Percentiles rank a stretch among this genome's conserved stretches.
These are phyloP conservation scores for Scleropages formosus DNA, from an alignment of 2,797 vertebrate species.

Conservation along the genomic window DNA sequence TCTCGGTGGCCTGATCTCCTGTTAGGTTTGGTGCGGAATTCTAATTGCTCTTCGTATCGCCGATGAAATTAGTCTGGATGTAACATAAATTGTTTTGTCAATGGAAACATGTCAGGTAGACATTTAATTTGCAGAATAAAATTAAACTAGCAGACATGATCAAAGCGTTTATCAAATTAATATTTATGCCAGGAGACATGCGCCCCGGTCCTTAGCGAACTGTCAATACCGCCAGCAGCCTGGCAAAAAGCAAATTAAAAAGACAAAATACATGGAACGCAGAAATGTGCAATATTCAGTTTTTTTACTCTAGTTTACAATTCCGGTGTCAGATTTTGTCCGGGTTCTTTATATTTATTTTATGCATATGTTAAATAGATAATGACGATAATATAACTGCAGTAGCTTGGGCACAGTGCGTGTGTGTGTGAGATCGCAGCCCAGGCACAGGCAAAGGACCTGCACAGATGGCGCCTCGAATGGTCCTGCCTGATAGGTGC, in stretches of 20 bases:
- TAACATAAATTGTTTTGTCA: conserved; percentile 18
- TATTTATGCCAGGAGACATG: neutral
- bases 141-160: neutral
- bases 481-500: conserved; percentile 53
- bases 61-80: conserved; percentile 39
- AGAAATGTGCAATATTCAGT: too few relatives aligned
- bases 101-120: neutral
- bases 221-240: too few relatives aligned
- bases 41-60: conserved; percentile 18
- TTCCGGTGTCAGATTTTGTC: too few relatives aligned
- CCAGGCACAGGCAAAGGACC: neutral
- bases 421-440: conserved; percentile 32
- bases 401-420: conserved; percentile 34
- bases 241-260: too few relatives aligned
- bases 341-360: too few relatives aligned
- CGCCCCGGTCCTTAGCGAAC: neutral
- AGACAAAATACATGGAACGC: too few relatives aligned
- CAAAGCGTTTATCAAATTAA: conserved; percentile 5
- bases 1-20: conserved; percentile 31
- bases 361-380: too few relatives aligned
- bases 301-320: too few relatives aligned
- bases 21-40: conserved; percentile 9
- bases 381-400: too few relatives aligned
- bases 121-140: too few relatives aligned
- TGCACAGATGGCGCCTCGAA: conserved; percentile 66